Evolutionary conservation across 2,113 vertebrate genomes (phyloP), one percentile per base, ranked within the genome.

Genomic region (Triplophysa dalaica): DNA sequence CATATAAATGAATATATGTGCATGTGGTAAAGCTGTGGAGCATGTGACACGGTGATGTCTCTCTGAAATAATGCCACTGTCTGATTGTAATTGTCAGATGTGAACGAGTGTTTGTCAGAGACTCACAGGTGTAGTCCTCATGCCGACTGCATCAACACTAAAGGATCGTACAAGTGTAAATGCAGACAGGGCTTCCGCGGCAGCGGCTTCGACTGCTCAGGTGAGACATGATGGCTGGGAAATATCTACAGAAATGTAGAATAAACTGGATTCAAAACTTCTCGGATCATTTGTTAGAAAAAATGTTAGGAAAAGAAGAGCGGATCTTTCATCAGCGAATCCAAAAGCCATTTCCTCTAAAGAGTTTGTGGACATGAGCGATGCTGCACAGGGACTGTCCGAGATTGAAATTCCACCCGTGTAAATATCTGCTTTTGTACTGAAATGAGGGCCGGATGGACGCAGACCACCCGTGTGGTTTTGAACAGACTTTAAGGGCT

Each of bases 161-260:
- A 87, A 22, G 98, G 97, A 61, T 95, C 96, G 72, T 97, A 95
- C 93, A 95, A 91, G 88, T 99, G 97, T 90, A 94, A 87, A 86
- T 99, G 97, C 86, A 96, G 95, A 82, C 90, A 93, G 82, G 96
- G 96, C 54, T 99, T 95, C 89, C 93, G 81, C 87, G 97, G 96
- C 86, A 96, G 77, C 66, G 97, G 97, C 41, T 92, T 94, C 52
- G 89, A 95, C 62, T 98, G 98, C 79, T 89, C 94, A 41, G 93
- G 96, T 99, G 89, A 97, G 95, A 82, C 67, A 48, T 2, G 10
- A 80, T 24, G 82, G 77, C 13, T 6, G 14, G 4, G 1, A 14
- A 4, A 54, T 19, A n/a, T 58, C 19, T 58, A 19, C 19, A 29
- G 29, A 0, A 29, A 29, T 29, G 29, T 29, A 29, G 29, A 29